Base-by-base conservation (phyloP, 1,140 invertebrate species). In the Nephotettix cincticeps region DNA sequence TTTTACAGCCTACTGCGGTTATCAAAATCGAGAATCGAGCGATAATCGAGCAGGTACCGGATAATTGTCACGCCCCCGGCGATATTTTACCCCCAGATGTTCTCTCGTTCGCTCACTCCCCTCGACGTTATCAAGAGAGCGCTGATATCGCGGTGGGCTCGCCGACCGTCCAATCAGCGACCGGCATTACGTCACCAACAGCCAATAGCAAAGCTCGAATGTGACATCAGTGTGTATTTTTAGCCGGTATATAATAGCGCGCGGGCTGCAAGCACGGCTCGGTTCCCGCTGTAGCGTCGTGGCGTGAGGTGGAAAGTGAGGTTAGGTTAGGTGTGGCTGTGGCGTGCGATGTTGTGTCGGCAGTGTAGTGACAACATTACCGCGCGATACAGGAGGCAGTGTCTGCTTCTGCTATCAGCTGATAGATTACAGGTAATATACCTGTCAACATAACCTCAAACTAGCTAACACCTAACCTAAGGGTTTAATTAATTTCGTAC, bases 211-310 rank as follows among this genome's bases (percentile, higher is more conserved):
- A 2, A 19, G 30, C 14, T 29, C 1, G 23, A 2, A 27, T 27
- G 65, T 51, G 40, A 51, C 65, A 29, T 69, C 58, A 66, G 14
- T 19, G 68, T 68, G 25, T 47, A 65, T 71, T 71, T 63, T 63
- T 65, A 58, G 40, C 69, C 56, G 56, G 68, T 47, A 36, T 56
- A 36, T 36, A 61, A 71, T 78, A 75, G 79, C 36, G 72, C 71
- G 73, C 25, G 64, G 45, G 70, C 68, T 19, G n/a, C 1, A 14
- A 1, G 65, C 19, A 4, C 23, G 36, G 40, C n/a, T 51, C 36
- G 45, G 40, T 45, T 40, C 45, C 25, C 28, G 65, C 47, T 11
- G 47, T 9, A 4, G 47, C 19, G 4, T 21, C 3, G 47, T 51
- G 47, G 4, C 19, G 47, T 51, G 47, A 4, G n/a, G 47, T 51